phyloP scores from a whole-genome alignment of 2,113 vertebrate genomes.

The Plecotus auritus region DNA sequence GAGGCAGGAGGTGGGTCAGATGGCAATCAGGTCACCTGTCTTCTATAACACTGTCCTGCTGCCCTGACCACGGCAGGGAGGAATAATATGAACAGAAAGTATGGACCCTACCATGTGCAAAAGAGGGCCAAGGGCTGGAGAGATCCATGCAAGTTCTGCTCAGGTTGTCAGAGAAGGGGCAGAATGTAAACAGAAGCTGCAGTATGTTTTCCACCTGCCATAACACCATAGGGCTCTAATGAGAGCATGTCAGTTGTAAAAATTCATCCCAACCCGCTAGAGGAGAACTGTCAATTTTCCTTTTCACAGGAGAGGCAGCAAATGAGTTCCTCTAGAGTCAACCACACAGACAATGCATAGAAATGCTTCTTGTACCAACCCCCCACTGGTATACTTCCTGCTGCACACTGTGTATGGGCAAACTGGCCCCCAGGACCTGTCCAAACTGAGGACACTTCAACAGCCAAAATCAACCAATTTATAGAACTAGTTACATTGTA shows the following conservation, averaged over 20 bases:
- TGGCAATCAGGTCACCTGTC: not conserved
- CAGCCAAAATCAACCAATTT: not conserved
- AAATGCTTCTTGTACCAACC: not conserved
- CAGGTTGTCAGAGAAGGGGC: not conserved
- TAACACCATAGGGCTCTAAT: not conserved
- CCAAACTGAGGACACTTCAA: not conserved
- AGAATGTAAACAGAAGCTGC: not conserved
- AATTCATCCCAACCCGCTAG: not conserved
- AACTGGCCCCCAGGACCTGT: not conserved
- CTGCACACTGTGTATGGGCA: not conserved
- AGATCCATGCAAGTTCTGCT: not conserved
- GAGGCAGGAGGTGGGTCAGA: not conserved
- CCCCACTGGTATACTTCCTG: too few species aligned
- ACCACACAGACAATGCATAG: accelerated
- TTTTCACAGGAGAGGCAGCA: not conserved
- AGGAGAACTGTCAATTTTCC: constrained; percentile 4
- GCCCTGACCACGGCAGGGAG: accelerated
- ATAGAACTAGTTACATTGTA: not conserved
- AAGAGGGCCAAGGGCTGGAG: not conserved
- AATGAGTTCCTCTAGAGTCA: not conserved
- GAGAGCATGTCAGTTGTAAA: not conserved
- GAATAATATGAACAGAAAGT: not conserved
- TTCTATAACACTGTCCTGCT: not conserved
- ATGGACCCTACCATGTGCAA: not conserved
- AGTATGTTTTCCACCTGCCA: not conserved